Percentiles rank a stretch among this genome's conserved stretches.
These are phyloP conservation scores for Acleris literana DNA, from an alignment of 2,888 invertebrate genomes.

Conservation along the genomic window DNA sequence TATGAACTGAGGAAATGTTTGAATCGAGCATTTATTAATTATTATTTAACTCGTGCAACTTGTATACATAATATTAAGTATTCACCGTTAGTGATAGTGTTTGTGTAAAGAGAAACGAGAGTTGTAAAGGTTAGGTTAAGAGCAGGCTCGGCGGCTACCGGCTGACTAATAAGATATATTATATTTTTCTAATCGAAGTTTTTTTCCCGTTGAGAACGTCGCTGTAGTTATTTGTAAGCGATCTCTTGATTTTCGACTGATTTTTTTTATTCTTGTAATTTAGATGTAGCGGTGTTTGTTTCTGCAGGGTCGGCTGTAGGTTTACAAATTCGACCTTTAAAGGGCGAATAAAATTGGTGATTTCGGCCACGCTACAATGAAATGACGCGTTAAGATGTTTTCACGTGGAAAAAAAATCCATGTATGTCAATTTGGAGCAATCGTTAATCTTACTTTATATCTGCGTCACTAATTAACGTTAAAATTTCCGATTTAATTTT, in stretches of 20 bases:
- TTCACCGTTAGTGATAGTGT: not conserved
- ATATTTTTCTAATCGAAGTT: conserved; percentile 53
- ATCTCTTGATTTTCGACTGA: conserved; percentile 71
- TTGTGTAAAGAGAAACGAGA: not conserved
- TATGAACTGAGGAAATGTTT: conserved; percentile 3
- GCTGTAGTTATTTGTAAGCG: conserved; percentile 51
- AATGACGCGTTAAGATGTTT: no score
- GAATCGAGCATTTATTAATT: conserved; percentile 16
- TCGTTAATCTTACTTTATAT: no score
- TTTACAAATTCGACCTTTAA: no score
- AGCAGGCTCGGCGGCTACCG: not conserved
- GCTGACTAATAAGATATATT: conserved; percentile 24
- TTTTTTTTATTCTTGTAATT: conserved; percentile 46
- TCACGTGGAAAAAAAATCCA: no score
- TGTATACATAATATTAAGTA: conserved; percentile 25
- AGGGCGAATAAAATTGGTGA: no score
- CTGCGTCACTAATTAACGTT: no score
- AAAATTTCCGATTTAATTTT: no score
- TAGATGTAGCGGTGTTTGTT: conserved; percentile 16
- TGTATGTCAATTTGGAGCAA: no score
- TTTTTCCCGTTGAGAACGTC: conserved; percentile 39
- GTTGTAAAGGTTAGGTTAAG: not conserved
- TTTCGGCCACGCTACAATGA: no score
- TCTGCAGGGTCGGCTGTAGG: not conserved
- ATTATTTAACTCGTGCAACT: conserved; percentile 6